phyloP scores from a whole-genome alignment of 2,888 invertebrate species.

The Campaea margaritaria region DNA sequence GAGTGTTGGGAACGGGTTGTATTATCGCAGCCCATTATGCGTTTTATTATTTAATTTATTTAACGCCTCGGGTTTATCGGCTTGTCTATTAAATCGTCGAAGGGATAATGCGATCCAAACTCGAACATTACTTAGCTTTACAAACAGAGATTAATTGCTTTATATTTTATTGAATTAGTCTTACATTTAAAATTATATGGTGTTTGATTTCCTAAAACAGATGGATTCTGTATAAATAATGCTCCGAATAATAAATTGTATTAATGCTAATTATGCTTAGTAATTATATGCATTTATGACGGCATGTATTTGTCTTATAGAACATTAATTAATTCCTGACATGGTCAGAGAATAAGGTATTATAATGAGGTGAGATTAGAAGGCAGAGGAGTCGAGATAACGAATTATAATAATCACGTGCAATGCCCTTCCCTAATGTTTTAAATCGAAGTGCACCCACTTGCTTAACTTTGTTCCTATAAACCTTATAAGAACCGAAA shows the following conservation, averaged over 20 bases:
- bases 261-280: conserved; percentile 53
- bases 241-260: conserved; percentile 9
- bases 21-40: conserved; percentile 82
- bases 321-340: conserved; percentile 69
- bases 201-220: neutral
- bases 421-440: conserved; percentile 40
- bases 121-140: conserved; percentile 72
- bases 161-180: conserved; percentile 59
- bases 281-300: conserved; percentile 54
- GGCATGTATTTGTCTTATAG: conserved; percentile 68
- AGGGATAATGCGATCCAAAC: conserved; percentile 77
- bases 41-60: conserved; percentile 85
- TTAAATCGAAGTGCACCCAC: conserved; percentile 13
- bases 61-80: conserved; percentile 79
- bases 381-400: conserved; percentile 53
- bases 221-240: conserved; percentile 9
- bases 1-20: conserved; percentile 78
- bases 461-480: conserved; percentile 15
- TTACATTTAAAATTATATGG: neutral
- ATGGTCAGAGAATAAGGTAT: conserved; percentile 65
- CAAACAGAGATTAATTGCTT: conserved; percentile 52
- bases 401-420: conserved; percentile 51
- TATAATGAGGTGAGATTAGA: conserved; percentile 68
- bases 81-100: conserved; percentile 82
- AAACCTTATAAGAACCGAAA: conserved; percentile 13